A percentile compares a stretch with the other conserved stretches of the same genome.
Evolutionary conservation across 30 jellyfish, hydroid and myxozoan species (phyloP).

Genomic region (Aurelia aurita): DNA sequence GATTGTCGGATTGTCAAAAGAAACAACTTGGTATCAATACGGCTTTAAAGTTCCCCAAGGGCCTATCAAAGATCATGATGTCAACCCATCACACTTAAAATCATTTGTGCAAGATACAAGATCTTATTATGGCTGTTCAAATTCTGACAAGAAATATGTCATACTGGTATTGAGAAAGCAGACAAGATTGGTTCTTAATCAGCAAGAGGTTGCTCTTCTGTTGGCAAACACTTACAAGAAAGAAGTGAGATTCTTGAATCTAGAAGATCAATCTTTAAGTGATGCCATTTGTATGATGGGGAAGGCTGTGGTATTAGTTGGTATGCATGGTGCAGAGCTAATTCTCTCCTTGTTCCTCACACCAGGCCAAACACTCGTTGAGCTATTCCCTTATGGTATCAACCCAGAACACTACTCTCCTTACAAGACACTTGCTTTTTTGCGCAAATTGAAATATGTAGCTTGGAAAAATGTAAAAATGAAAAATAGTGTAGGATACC

Average conservation of each 20-base stretch:
- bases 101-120: conserved; percentile 12
- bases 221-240: conserved; percentile 64
- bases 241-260: conserved; percentile 54
- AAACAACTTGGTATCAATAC: conserved; percentile 94
- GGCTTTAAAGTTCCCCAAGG: conserved; percentile 92
- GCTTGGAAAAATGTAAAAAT: conserved; percentile 69
- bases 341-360: conserved; percentile 69
- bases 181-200: conserved; percentile 75
- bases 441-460: conserved; percentile 54
- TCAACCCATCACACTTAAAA: conserved; percentile 18
- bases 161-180: conserved; percentile 72
- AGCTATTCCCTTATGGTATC: conserved; percentile 88
- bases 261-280: conserved; percentile 38
- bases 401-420: conserved; percentile 92
- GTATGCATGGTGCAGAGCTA: conserved; percentile 97
- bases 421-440: conserved; percentile 73
- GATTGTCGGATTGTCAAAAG: conserved; percentile 85
- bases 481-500: conserved; percentile 52
- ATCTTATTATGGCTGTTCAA: conserved; percentile 9
- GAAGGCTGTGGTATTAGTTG: conserved; percentile 75
- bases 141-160: conserved; percentile 27
- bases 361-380: conserved; percentile 71
- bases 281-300: conserved; percentile 51
- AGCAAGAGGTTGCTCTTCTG: conserved; percentile 67
- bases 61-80: conserved; percentile 28